Evolutionary conservation across 2,797 vertebrate species (phyloP).

Genomic region (Enteromius trimaculatus): DNA sequence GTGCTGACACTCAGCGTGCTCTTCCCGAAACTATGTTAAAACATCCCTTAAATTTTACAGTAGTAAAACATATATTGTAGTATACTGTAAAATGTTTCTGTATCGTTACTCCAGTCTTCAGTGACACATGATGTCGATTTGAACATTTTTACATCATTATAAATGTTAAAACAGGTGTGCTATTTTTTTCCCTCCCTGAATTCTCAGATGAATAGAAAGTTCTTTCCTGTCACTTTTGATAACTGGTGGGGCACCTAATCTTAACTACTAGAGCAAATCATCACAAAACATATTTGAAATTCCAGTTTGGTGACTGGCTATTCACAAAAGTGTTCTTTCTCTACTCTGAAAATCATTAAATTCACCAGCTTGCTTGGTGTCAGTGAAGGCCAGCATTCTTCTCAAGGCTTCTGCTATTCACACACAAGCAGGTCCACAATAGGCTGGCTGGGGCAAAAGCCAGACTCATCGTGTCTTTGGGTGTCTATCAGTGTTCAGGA

Average conservation of each 20-base stretch:
- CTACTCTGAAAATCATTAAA: constrained; percentile 22
- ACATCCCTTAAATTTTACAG: neutral
- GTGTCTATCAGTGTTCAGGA: constrained; percentile 41
- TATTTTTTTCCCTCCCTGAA: neutral
- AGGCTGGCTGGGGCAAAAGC: constrained; percentile 10
- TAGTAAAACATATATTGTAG: neutral
- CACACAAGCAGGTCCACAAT: constrained; percentile 32
- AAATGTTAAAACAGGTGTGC: neutral
- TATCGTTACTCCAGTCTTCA: neutral
- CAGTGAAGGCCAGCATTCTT: constrained; percentile 12
- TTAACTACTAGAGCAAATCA: neutral
- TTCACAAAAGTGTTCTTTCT: neutral
- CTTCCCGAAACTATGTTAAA: no score
- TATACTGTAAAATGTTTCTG: neutral
- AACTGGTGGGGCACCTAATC: neutral
- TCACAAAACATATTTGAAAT: neutral
- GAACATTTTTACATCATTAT: neutral
- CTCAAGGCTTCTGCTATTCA: constrained; percentile 13
- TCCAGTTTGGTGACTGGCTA: neutral
- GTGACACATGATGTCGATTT: neutral
- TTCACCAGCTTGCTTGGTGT: constrained; percentile 22
- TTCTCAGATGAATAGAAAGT: neutral
- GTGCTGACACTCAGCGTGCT: no score
- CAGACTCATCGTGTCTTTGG: constrained; percentile 42
- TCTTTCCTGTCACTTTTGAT: neutral